Evolutionary conservation across 2,113 vertebrate genomes (phyloP).

Genomic region (Cinclus cinclus): DNA sequence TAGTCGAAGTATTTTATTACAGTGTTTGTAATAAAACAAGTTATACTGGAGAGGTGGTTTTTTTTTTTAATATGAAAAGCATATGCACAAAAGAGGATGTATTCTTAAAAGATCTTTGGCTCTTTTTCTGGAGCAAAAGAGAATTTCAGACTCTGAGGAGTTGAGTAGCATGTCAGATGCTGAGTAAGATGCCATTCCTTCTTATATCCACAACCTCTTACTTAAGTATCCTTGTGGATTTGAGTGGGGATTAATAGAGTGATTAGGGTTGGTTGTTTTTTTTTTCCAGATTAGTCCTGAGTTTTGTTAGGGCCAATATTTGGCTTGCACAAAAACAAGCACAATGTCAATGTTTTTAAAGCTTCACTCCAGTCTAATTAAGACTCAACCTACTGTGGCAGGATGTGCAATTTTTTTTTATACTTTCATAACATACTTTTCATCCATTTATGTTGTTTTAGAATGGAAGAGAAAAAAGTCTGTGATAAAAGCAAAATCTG

Average conservation of each 20-base stretch:
- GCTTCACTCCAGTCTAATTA: neutral
- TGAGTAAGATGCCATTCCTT: slow-evolving; percentile 22
- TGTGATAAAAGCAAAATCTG: neutral
- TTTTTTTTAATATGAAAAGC: neutral
- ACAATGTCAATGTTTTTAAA: slow-evolving; percentile 42
- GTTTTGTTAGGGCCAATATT: neutral
- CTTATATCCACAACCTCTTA: slow-evolving; percentile 6
- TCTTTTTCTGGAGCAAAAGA: neutral
- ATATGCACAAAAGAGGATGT: neutral
- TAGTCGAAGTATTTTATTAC: neutral
- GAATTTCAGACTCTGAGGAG: neutral
- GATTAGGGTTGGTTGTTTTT: neutral
- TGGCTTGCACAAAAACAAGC: slow-evolving; percentile 13
- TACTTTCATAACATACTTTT: neutral
- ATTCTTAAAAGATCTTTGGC: neutral
- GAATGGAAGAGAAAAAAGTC: neutral
- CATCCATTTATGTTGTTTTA: neutral
- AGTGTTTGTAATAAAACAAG: neutral
- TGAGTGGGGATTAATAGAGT: slow-evolving; percentile 20
- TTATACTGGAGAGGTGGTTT: neutral
- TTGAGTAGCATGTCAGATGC: neutral
- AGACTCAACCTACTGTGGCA: neutral
- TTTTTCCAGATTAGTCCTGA: slow-evolving; percentile 3
- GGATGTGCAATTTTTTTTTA: neutral
- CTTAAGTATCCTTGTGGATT: slow-evolving; percentile 27